Conservation (phyloP, 2,888 invertebrate genomes). For the Erynnis tages region DNA sequence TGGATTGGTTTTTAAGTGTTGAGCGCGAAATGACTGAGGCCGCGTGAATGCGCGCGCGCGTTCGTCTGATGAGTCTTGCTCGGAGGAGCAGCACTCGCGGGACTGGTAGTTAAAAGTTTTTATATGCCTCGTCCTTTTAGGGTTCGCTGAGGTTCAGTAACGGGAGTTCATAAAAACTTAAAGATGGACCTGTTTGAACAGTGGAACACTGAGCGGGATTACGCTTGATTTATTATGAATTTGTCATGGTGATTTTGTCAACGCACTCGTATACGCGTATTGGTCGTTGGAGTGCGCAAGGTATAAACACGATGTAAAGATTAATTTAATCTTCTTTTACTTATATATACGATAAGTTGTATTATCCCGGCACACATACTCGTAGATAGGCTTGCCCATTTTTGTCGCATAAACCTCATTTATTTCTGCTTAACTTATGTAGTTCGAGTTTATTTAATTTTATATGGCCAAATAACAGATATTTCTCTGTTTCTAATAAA, state of each 20-base stretch:
- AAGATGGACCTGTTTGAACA: slow-evolving; percentile 7
- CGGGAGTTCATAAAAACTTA: slow-evolving; percentile 18
- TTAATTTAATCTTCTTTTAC: no score
- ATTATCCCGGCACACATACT: no score
- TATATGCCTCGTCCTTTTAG: slow-evolving; percentile 48
- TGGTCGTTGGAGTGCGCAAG: no score
- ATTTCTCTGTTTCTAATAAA: no score
- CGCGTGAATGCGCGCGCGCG: slow-evolving; percentile 11
- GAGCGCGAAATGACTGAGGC: neutral
- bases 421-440: no score
- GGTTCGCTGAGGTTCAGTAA: slow-evolving; percentile 49
- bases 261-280: neutral
- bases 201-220: neutral
- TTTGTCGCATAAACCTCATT: no score
- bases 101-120: slow-evolving; percentile 15
- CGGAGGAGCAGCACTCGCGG: neutral
- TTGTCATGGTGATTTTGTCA: neutral
- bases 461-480: no score
- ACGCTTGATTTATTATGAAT: neutral
- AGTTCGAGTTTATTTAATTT: no score
- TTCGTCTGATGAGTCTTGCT: slow-evolving; percentile 20
- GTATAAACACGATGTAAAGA: no score
- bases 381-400: no score
- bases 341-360: no score
- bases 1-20: neutral